Base-by-base conservation (phyloP, 2,888 invertebrate species). In the Adelphocoris suturalis region DNA sequence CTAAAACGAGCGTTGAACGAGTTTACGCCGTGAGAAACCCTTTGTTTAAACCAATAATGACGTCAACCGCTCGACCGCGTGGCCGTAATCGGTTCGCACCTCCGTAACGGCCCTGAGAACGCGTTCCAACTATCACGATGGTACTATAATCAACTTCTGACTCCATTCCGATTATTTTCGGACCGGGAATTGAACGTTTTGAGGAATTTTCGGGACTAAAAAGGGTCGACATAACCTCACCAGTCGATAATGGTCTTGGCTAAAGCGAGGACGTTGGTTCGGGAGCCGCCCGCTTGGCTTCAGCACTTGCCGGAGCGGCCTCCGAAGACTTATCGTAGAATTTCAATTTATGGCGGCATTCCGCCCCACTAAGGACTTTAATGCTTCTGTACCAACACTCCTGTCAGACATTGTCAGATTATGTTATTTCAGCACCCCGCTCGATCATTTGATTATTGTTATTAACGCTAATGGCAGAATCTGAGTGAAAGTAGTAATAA, bases 281-380 rank as follows among this genome's bases (percentile, higher is more conserved):
- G 52, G 12, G 9, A 85, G 57, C 57, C 85, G 85, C 16, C 85
- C 85, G 85, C 57, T 37, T 52, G 90, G 76, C 48, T 46, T 82
- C 91, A 90, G 90, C 91, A 89, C 76, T 37, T 57, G 85, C 55
- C 89, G 86, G 90, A 57, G 11, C 23, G 68, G 16, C 12, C 57
- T 28, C 61, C 19, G 27, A 13, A 37, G 11, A 13, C 16, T 13
- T 61, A 16, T 14, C 37, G 12, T 14, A 14, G 27, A 28, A 57
- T 85, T 85, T 85, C 28, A 85, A 85, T 85, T 85, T 85, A 27
- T 27, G 28, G 85, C 85, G 85, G 55, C 61, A 57, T 61, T 85
- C 48, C 28, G 9, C 27, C 57, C n/a, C 14, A 37, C 28, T 28
- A 57, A 57, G 85, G 85, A 85, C 85, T 85, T 85, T 61, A 85